Base-by-base conservation (phyloP, 1,140 invertebrate genomes). In the Aphidius gifuensis region DNA sequence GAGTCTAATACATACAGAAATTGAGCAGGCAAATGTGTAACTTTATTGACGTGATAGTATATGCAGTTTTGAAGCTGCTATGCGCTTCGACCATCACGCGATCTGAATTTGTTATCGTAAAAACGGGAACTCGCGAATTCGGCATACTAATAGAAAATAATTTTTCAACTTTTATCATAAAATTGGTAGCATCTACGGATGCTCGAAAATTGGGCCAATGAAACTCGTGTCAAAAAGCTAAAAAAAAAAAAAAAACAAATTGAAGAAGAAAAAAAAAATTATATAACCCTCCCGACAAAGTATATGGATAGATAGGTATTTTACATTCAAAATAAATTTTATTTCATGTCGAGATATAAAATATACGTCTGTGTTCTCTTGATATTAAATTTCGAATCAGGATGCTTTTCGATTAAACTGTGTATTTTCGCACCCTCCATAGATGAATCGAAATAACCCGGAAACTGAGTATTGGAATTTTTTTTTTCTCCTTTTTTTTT, bases 121-220 rank as follows among this genome's bases (percentile, higher is more conserved):
- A 5, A 9, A 9, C 32, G 3, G 39, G 56, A 47, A 45, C 54
- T 45, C 42, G 58, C 53, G 61, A 56, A 62, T 64, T 55, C 60
- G 23, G 64, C 64, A 60, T 66, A 62, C 60, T 57, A 60, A 65
- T 65, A 61, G 64, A 65, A 65, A 65, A 65, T 65, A 65, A 62
- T 65, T 65, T 65, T 65, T 59, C 39, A 62, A 65, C 64, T 65
- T 64, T 64, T 43, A 61, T 61, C 38, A 56, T 23, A 11, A 11
- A 57, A 57, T 43, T 11, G 55, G 16, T 16, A 6, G 9, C 7
- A 9, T 46, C 44, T 8, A 39, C 60, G 60, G 38, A 32, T 7
- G 5, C 16, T 43, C 8, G 16, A n/a, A 32, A 62, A 62, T 56
- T 62, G 53, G 54, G 54, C 38, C 53, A 62, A 43, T 39, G 9